Conservation (phyloP, 2,797 vertebrate species). For the Carcharodon carcharias region DNA sequence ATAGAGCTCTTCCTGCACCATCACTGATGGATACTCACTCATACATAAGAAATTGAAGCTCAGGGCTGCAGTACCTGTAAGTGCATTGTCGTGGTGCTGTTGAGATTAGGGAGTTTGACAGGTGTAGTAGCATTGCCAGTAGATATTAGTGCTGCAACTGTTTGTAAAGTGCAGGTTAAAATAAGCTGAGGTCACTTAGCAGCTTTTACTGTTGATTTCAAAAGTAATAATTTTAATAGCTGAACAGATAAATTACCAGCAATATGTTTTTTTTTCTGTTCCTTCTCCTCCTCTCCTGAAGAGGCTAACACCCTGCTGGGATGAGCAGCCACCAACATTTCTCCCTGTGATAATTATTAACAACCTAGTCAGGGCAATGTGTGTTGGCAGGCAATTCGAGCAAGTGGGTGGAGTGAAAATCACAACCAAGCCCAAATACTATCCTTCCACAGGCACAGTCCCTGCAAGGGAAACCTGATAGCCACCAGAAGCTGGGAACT, state of each 20-base stretch:
- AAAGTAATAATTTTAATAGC: neutral
- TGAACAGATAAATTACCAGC: neutral
- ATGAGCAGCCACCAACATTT: neutral
- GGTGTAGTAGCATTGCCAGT: neutral
- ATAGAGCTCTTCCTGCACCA: too few species aligned
- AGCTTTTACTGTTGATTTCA: neutral
- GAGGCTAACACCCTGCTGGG: neutral
- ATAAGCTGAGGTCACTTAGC: neutral
- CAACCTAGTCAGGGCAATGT: neutral
- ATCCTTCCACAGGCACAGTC: neutral
- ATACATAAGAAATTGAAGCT: neutral
- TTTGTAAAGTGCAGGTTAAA: neutral
- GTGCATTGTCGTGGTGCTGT: neutral
- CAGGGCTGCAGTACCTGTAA: neutral
- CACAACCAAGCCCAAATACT: neutral
- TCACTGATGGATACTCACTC: neutral
- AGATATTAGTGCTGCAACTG: neutral
- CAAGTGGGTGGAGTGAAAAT: neutral
- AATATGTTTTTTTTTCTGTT: neutral
- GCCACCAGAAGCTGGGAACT: neutral
- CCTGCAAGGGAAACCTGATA: neutral
- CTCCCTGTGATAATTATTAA: neutral
- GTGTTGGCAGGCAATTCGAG: neutral
- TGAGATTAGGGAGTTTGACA: neutral
- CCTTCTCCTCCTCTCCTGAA: neutral